Evolutionary conservation across 2,888 invertebrate species (phyloP).

Genomic region (Eubasilissa splendida): DNA sequence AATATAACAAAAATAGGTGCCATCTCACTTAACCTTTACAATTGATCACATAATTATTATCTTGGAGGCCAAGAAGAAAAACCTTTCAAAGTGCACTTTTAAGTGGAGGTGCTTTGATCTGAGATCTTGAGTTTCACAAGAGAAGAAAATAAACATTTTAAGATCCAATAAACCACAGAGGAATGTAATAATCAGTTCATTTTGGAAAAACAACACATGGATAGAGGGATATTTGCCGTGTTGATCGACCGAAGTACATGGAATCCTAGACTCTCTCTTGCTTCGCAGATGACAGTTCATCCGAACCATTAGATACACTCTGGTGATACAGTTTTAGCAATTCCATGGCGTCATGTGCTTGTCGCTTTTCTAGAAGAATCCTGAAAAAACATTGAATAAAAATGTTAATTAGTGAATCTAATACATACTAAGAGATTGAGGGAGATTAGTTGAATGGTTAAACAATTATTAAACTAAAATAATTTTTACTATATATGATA

Average conservation of each 20-base stretch:
- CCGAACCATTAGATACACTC: conserved; percentile 69
- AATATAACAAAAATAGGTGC: conserved; percentile 1
- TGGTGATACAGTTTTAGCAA: conserved; percentile 83
- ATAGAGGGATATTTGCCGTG: conserved; percentile 27
- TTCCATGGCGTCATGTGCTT: conserved; percentile 91
- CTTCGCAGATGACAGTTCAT: conserved; percentile 69
- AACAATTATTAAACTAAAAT: too few relatives aligned
- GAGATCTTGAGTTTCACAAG: too few relatives aligned
- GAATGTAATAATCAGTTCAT: conserved; percentile 47
- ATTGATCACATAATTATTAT: conserved; percentile 17
- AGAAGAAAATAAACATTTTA: not conserved
- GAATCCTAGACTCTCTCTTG: conserved; percentile 67
- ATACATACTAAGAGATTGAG: not conserved
- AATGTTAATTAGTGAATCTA: not conserved
- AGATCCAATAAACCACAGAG: conserved; percentile 45
- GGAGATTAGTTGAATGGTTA: too few relatives aligned
- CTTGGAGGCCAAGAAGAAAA: not conserved
- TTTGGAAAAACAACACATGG: conserved; percentile 44
- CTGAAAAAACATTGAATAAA: conserved; percentile 64
- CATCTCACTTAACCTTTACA: conserved; percentile 21
- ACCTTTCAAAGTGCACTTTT: conserved; percentile 18
- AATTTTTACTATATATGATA: too few relatives aligned
- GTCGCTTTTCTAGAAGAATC: conserved; percentile 85
- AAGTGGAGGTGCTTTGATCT: not conserved
- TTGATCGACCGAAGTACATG: conserved; percentile 14